Base-by-base conservation (phyloP, 2,797 vertebrate genomes). In the Diglossa cyanea region DNA sequence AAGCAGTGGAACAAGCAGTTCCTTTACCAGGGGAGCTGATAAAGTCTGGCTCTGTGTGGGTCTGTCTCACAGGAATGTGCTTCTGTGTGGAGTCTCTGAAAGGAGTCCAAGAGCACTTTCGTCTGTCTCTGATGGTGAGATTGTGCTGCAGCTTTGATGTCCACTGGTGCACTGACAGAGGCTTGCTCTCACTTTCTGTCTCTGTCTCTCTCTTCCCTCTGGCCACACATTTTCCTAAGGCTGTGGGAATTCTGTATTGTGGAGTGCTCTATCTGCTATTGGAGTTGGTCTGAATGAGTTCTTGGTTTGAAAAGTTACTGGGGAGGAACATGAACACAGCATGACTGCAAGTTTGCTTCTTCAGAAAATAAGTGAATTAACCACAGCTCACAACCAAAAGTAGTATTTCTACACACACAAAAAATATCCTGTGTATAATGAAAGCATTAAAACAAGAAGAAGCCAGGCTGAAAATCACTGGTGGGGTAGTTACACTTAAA, bases 111-210 rank as follows among this genome's bases (percentile, higher is more conserved):
- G 48, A 83, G 48, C 42, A 23, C 61, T 80, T 45, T 10, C 0
- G 0, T 63, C 62, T 3, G 4, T 71, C 70, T 54, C 76, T 65
- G 55, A 61, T 58, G 82, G 30, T 31, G 77, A 84, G 37, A 45
- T 71, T 53, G 20, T 78, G 30, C 30, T 63, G 48, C 68, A 71
- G 73, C 90, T 96, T 86, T 96, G 92, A 84, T 81, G 73, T 84
- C 80, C 47, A 0, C 54, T 40, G 73, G 25, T 44, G 40, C 62
- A 48, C 39, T 72, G 44, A 37, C 30, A 66, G 39, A 80, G 25
- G 4, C 25, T 72, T 51, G 13, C 7, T 57, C 42, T 23, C 28
- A 25, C 9, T 42, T 37, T 39, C 20, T 33, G 25, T 57, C 20
- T 33, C 8, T 51, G 37, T 21, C 31, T 26, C 17, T 47, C 28